Evolutionary conservation across 2,797 vertebrate species (phyloP).

Genomic region (Salarias fasciatus): DNA sequence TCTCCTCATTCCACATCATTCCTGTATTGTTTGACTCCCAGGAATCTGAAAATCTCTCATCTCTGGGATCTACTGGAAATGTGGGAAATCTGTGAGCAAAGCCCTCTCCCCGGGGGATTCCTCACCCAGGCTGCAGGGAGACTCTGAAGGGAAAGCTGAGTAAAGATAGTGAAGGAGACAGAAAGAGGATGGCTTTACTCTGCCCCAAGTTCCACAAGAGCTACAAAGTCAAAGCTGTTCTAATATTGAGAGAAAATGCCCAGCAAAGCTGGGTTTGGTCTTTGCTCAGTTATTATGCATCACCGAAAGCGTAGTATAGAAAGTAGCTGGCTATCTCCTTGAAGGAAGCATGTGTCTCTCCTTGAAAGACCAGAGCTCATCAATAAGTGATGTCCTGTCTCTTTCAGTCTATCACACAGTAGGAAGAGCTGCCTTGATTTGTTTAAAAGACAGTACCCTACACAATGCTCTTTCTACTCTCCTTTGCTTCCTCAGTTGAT

Average conservation of each 20-base stretch:
- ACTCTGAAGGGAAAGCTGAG: slow-evolving; percentile 53
- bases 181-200: slow-evolving; percentile 52
- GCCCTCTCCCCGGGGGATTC: slow-evolving; percentile 52
- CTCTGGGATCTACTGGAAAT: slow-evolving; percentile 66
- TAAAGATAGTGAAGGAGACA: slow-evolving; percentile 55
- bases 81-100: slow-evolving; percentile 67
- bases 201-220: slow-evolving; percentile 44
- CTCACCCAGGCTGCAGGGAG: slow-evolving; percentile 23
- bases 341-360: slow-evolving; percentile 70
- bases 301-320: slow-evolving; percentile 40
- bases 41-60: slow-evolving; percentile 70
- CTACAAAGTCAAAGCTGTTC: slow-evolving; percentile 58
- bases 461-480: slow-evolving; percentile 36
- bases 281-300: slow-evolving; percentile 44
- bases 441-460: slow-evolving; percentile 50
- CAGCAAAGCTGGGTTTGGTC: slow-evolving; percentile 32
- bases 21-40: slow-evolving; percentile 72
- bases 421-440: slow-evolving; percentile 61
- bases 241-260: slow-evolving; percentile 63
- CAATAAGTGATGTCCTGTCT: slow-evolving; percentile 78
- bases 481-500: slow-evolving; percentile 25
- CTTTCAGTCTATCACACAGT: slow-evolving; percentile 71
- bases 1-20: slow-evolving; percentile 76
- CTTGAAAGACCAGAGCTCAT: slow-evolving; percentile 74
- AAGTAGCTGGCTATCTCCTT: slow-evolving; percentile 60